phyloP scores from a whole-genome alignment of 2,113 vertebrate species.

The Dicentrarchus labrax region DNA sequence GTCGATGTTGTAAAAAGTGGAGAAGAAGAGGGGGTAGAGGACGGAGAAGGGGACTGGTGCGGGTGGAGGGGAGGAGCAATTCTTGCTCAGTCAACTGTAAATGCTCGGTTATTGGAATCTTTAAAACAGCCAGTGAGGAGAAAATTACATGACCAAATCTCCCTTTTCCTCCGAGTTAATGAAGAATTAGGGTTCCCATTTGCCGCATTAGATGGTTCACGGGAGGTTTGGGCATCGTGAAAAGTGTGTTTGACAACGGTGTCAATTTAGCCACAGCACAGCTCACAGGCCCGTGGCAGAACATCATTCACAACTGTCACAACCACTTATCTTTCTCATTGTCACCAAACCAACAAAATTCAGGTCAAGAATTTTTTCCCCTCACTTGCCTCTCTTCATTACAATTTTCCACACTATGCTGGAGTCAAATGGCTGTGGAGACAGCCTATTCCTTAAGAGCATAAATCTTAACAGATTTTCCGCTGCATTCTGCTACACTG shows the following conservation, averaged over 20 bases:
- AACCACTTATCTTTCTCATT: conserved; percentile 94
- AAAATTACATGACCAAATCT: conserved; percentile 96
- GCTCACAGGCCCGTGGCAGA: conserved; percentile 87
- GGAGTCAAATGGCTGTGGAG: conserved; percentile 78
- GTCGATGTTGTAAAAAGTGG: conserved; percentile 80
- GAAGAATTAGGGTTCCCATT: conserved; percentile 98
- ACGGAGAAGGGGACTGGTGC: neutral
- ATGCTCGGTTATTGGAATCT: conserved; percentile 95
- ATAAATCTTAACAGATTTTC: conserved; percentile 64
- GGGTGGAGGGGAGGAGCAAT: conserved; percentile 85
- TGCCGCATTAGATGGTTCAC: conserved; percentile 95
- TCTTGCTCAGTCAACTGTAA: conserved; percentile 95
- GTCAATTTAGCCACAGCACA: conserved; percentile 90
- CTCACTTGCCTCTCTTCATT: conserved; percentile 73
- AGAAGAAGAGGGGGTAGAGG: conserved; percentile 41
- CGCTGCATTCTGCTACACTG: conserved; percentile 40
- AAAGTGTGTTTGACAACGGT: conserved; percentile 90
- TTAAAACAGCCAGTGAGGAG: conserved; percentile 94
- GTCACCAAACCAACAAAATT: conserved; percentile 88
- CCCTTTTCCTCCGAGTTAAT: conserved; percentile 91
- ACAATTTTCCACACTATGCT: conserved; percentile 72
- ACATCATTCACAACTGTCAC: conserved; percentile 95
- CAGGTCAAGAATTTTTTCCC: conserved; percentile 82
- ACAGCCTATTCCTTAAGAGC: conserved; percentile 47
- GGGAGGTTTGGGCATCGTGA: conserved; percentile 87